Evolutionary conservation across 2,888 invertebrate genomes (phyloP).

Genomic region (Tenthredo distinguenda): DNA sequence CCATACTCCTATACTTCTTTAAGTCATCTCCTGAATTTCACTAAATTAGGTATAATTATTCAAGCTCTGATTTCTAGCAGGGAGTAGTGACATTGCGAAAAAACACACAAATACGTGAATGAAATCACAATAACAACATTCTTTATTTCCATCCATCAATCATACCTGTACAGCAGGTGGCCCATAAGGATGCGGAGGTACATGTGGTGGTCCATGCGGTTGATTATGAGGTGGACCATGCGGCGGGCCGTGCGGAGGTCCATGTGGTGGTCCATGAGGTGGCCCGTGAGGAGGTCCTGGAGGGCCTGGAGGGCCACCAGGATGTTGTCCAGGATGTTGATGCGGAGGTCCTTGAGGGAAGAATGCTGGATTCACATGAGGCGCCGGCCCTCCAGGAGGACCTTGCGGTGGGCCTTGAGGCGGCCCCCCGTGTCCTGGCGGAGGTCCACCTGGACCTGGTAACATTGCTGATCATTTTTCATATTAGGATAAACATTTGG

Average conservation of each 20-base stretch:
- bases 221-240: constrained; percentile 85
- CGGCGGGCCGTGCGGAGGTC: constrained; percentile 84
- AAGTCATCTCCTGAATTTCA: not conserved
- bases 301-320: constrained; percentile 80
- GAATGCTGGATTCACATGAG: constrained; percentile 98
- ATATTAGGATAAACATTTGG: constrained; percentile 46
- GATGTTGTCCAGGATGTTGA: constrained; percentile 81
- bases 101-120: not conserved
- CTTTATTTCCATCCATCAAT: not conserved
- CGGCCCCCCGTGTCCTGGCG: constrained; percentile 80
- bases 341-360: constrained; percentile 88
- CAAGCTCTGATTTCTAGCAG: constrained; percentile 11
- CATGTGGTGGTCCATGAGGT: constrained; percentile 85
- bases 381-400: constrained; percentile 87
- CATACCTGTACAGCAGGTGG: constrained; percentile 78
- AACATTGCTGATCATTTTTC: constrained; percentile 69
- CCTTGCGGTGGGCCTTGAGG: constrained; percentile 81
- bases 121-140: not conserved
- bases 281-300: constrained; percentile 82
- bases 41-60: not conserved
- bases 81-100: constrained; percentile 33
- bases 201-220: constrained; percentile 80
- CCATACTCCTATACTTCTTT: not conserved
- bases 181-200: constrained; percentile 80
- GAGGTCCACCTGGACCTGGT: constrained; percentile 78